Base-by-base conservation (phyloP, 2,113 vertebrate species). In the Campylomormyrus numenius region DNA sequence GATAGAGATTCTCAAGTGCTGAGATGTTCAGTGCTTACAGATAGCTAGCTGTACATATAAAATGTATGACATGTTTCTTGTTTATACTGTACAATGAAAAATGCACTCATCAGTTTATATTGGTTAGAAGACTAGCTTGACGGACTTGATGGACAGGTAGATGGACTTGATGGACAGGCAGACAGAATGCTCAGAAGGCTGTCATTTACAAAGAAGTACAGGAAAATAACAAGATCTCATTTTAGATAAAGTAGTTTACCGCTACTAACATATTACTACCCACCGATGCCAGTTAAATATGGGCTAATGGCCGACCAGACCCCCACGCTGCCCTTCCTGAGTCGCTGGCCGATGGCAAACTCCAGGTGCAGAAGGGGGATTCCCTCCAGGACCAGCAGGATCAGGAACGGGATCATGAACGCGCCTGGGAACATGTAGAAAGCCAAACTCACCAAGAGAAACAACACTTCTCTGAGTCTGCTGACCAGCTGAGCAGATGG, bases 371-470 rank as follows among this genome's bases (percentile, higher is more conserved):
- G 96, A 85, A 98, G 90, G 0, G 97, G 97, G 6, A 97, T 90
- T 1, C 97, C 97, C 92, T 98, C 97, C 90, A 98, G 90, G 0
- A 97, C 94, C 45, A 98, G 93, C 83, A 97, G 94, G 92, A 98
- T 96, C 92, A 98, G 95, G 92, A 97, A 98, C 0, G 97, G 97
- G 88, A 98, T 97, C 96, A 98, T 97, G 90, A 98, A 98, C 0
- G 97, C 97, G 80, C 97, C 97, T 98, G 92, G 1, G 85, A 90
- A 85, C 53, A 91, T 15, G 48, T 19, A 52, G 13, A 2, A 6
- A n/a, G 45, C n/a, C 46, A 24, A 15, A 31, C 13, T 86, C 24
- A 27, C 11, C 84, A 21, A 49, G 42, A 24, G 42, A 39, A 56
- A 56, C 53, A 6, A 35, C 70, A 77, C 15, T 77, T 39, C 35